Evolutionary conservation across 1,140 invertebrate genomes (phyloP), one percentile per base, ranked within the genome.

Genomic region (Arctopsyche grandis): DNA sequence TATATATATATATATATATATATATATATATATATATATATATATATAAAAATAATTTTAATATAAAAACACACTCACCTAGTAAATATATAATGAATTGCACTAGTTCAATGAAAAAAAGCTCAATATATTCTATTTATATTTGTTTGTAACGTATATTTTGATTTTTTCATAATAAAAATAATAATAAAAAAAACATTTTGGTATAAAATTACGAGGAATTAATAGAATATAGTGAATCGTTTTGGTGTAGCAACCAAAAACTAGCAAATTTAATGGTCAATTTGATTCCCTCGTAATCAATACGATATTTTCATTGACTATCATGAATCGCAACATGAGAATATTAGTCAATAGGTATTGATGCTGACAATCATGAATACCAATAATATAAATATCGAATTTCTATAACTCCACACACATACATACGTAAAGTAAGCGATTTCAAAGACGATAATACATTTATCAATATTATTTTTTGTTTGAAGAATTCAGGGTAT

Each of bases 41-140:
- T 19, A 52, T 52, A 52, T 52, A 60, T 60, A 60, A 19, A 60
- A 60, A 60, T 60, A 60, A 60, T 60, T 60, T 60, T 60, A 73
- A 79, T 77, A 70, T 75, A 78, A 81, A 63, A 63, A 74, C 21
- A 79, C 75, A 81, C 77, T 76, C 80, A 81, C 78, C 71, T 81
- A 81, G 80, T 56, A 38, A 81, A 76, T 77, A 81, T 71, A 79
- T 79, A 77, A 69, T 48, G 44, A 26, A 56, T 75, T 77, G 80
- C 80, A 81, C 80, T 81, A 81, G 80, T 63, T 63, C 21, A 76
- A 74, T 79, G 46, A 79, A 69, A 78, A 38, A 58, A 77, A 75
- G 80, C 80, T 81, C 80, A 81, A 79, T 73, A 73, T 73, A n/a
- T 73, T 26, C 3, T 38, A 38, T 38, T 66, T 21, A 21, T 21